phyloP scores from a whole-genome alignment of 2,888 invertebrate genomes.

The Abscondita cerata region DNA sequence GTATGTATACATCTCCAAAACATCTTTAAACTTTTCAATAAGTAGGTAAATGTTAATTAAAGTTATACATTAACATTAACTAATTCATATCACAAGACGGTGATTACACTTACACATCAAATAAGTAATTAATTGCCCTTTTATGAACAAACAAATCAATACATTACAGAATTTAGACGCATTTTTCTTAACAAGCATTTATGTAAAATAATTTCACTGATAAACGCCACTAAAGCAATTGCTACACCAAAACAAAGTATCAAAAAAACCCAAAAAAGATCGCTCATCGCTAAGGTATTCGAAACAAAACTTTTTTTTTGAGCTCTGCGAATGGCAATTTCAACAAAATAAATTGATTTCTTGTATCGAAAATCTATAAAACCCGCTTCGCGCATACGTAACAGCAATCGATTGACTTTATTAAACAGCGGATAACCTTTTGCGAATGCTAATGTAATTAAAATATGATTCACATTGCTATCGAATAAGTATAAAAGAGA shows the following conservation, averaged over 20 bases:
- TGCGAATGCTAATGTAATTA: constrained; percentile 16
- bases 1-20: too few species aligned
- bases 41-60: too few species aligned
- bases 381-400: not conserved
- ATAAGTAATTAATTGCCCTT: too few species aligned
- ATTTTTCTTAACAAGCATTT: not conserved
- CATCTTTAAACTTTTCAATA: too few species aligned
- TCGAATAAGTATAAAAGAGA: constrained; percentile 18
- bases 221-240: not conserved
- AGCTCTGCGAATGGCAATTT: not conserved
- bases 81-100: too few species aligned
- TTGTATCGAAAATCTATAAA: not conserved
- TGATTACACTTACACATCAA: too few species aligned
- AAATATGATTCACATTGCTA: not conserved
- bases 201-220: not conserved
- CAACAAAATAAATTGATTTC: not conserved
- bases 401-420: constrained; percentile 13
- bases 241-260: not conserved
- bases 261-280: constrained; percentile 1
- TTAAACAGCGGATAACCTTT: constrained; percentile 24
- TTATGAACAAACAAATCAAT: too few species aligned
- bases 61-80: too few species aligned
- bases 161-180: too few species aligned
- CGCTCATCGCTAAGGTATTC: not conserved
- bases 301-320: not conserved